Conservation (phyloP, 2,797 vertebrate species). For the Silurus aristotelis region DNA sequence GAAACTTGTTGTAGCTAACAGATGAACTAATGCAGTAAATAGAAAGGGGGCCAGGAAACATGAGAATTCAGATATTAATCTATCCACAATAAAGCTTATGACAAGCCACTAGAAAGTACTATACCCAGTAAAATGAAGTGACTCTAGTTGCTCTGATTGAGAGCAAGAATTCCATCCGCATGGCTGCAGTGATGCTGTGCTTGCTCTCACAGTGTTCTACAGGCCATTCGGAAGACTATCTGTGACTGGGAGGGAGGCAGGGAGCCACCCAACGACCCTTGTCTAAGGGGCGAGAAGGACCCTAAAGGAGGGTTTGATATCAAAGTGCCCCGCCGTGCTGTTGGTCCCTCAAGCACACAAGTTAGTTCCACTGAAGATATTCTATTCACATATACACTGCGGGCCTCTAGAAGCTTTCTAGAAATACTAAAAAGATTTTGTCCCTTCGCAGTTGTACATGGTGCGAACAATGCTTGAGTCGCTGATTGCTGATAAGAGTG, state of each 20-base stretch:
- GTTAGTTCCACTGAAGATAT: constrained; percentile 63
- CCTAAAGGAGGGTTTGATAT: constrained; percentile 99
- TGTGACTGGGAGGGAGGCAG: constrained; percentile 97
- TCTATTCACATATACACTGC: neutral
- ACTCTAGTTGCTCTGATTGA: neutral
- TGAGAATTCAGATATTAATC: neutral
- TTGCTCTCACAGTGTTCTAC: constrained; percentile 82
- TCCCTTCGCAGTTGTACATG: constrained; percentile 88
- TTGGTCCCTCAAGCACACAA: constrained; percentile 98
- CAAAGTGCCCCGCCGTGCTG: constrained; percentile 94
- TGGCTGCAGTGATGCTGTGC: neutral
- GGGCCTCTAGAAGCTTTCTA: neutral
- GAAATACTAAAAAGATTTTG: neutral
- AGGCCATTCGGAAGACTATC: constrained; percentile 97
- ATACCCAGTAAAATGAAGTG: neutral
- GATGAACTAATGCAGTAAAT: neutral
- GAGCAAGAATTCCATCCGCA: neutral
- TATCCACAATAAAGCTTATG: neutral
- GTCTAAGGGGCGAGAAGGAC: constrained; percentile 96
- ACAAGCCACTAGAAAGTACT: neutral
- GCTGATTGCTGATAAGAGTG: constrained; percentile 96
- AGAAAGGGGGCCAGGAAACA: neutral
- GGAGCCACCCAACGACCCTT: constrained; percentile 96
- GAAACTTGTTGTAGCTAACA: neutral
- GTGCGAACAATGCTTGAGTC: constrained; percentile 98